These are phyloP conservation scores for Edolisoma coerulescens DNA, from an alignment of 2,113 vertebrate genomes.

Conservation along the genomic window DNA sequence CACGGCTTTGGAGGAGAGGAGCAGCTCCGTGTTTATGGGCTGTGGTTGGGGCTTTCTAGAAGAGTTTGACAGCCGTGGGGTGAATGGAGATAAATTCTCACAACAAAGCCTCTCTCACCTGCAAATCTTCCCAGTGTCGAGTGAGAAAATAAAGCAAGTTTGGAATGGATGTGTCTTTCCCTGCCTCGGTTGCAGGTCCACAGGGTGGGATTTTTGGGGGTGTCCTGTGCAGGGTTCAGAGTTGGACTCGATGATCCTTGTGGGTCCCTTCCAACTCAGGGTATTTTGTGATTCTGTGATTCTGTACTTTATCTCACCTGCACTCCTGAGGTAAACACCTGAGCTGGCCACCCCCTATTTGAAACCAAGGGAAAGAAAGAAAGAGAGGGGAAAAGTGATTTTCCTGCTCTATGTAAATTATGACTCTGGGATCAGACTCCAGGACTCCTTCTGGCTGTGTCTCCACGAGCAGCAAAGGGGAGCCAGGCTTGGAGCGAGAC, in stretches of 20 bases:
- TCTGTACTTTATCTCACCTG: not conserved
- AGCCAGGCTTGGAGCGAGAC: rapidly evolving
- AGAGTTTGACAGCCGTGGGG: not conserved
- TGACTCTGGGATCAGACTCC: not conserved
- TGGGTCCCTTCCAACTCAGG: not conserved
- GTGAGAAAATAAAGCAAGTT: not conserved
- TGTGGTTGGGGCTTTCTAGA: not conserved
- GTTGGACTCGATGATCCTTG: not conserved
- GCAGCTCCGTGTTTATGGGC: not conserved
- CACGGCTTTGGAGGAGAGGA: not conserved
- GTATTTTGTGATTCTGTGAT: not conserved
- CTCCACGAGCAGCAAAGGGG: not conserved
- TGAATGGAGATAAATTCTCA: not conserved
- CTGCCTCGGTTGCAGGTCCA: rapidly evolving
- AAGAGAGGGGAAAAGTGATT: not conserved
- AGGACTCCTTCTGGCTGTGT: not conserved
- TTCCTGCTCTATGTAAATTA: not conserved
- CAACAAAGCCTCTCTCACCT: not conserved
- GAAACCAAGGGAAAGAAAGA: not conserved
- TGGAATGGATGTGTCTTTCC: not conserved
- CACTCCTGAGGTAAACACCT: not conserved
- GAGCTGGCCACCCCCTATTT: not conserved
- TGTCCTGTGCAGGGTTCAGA: not conserved
- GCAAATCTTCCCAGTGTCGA: not conserved
- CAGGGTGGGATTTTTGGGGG: not conserved